Evolutionary conservation across 2,113 vertebrate species (phyloP).

Genomic region (Ellobius talpinus): DNA sequence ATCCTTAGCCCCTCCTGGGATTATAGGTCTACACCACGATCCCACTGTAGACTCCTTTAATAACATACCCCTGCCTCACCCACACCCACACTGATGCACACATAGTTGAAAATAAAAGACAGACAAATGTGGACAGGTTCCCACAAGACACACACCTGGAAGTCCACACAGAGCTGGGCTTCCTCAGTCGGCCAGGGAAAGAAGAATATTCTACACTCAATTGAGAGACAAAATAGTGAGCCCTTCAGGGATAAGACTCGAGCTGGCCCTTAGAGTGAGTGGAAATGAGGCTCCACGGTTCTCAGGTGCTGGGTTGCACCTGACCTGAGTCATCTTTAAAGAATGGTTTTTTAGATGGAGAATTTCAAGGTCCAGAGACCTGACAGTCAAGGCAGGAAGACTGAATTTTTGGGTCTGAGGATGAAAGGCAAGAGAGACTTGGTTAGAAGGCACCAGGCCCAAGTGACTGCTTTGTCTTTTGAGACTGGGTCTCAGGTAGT

Average conservation of each 20-base stretch:
- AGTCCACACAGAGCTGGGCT: neutral
- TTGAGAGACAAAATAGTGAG: slow-evolving; percentile 29
- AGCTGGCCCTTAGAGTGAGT: neutral
- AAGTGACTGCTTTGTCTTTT: neutral
- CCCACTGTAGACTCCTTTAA: neutral
- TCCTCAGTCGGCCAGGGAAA: neutral
- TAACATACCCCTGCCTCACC: neutral
- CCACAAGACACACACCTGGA: neutral
- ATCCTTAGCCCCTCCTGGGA: neutral
- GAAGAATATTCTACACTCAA: neutral
- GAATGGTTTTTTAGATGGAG: neutral
- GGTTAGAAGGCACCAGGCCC: neutral
- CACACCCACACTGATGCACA: neutral
- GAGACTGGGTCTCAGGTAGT: neutral
- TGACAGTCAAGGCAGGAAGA: neutral
- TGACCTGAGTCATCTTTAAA: neutral
- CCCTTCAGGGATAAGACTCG: neutral
- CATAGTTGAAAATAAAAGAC: neutral
- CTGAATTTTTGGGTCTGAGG: neutral
- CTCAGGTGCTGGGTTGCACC: neutral
- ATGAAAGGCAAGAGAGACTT: neutral
- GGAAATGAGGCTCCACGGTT: neutral
- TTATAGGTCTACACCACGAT: neutral
- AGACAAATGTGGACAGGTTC: too few species aligned
- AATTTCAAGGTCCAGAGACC: neutral